These are phyloP conservation scores for Leptarthrus brevirostris DNA, from an alignment of 2,888 invertebrate species.

Conservation along the genomic window DNA sequence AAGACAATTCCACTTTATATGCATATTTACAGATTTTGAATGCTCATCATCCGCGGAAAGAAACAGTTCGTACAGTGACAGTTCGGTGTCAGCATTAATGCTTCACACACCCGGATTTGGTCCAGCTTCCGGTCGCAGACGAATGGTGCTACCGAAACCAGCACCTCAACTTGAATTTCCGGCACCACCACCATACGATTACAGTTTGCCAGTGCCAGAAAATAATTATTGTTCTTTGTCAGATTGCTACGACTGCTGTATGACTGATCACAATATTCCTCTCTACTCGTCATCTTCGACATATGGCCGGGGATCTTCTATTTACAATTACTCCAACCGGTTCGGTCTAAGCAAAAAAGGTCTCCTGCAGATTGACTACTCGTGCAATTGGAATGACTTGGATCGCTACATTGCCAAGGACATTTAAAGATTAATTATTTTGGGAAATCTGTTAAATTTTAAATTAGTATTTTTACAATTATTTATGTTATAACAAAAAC, in stretches of 20 bases:
- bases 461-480: not conserved
- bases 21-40: constrained; percentile 47
- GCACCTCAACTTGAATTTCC: constrained; percentile 65
- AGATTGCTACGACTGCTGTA: constrained; percentile 52
- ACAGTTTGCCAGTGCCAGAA: constrained; percentile 55
- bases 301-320: constrained; percentile 59
- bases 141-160: constrained; percentile 62
- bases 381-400: constrained; percentile 84
- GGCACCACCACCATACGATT: constrained; percentile 63
- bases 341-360: constrained; percentile 82
- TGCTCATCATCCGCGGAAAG: constrained; percentile 55
- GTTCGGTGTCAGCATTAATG: constrained; percentile 60
- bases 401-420: constrained; percentile 75
- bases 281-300: constrained; percentile 56
- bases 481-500: no score
- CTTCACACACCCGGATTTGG: constrained; percentile 60
- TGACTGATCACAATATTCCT: constrained; percentile 55
- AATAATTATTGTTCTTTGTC: constrained; percentile 54
- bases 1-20: not conserved
- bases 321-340: constrained; percentile 64
- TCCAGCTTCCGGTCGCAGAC: constrained; percentile 60
- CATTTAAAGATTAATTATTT: not conserved
- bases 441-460: not conserved
- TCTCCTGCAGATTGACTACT: constrained; percentile 83
- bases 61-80: constrained; percentile 54